These are phyloP conservation scores for Phoxinus dragarum DNA, from an alignment of 2,797 vertebrate species.

Conservation along the genomic window DNA sequence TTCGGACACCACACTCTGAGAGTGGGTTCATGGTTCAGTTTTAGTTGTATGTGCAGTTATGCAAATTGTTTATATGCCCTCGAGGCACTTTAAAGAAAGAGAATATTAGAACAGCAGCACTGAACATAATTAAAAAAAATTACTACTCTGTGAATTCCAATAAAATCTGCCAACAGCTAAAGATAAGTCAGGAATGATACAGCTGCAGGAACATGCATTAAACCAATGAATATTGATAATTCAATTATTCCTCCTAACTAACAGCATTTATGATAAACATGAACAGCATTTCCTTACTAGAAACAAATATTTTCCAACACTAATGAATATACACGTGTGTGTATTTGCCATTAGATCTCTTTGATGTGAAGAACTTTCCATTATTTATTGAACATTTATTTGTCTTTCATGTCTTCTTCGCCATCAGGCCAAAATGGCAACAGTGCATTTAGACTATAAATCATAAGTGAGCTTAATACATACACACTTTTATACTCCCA, in stretches of 20 bases:
- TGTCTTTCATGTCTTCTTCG: not conserved
- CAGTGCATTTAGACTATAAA: slow-evolving; percentile 5
- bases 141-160: not conserved
- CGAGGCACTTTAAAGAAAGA: not conserved
- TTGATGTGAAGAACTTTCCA: slow-evolving; percentile 8
- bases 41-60: slow-evolving; percentile 1
- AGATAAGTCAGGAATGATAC: slow-evolving; percentile 66
- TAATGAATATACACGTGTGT: not conserved
- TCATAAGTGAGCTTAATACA: slow-evolving; percentile 23
- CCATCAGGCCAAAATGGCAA: not conserved
- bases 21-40: slow-evolving; percentile 2
- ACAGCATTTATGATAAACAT: slow-evolving; percentile 15
- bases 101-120: not conserved
- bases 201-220: slow-evolving; percentile 56
- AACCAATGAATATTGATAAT: not conserved
- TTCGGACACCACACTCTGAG: not conserved
- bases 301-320: not conserved
- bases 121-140: not conserved
- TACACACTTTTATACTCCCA: slow-evolving; percentile 36
- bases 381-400: slow-evolving; percentile 10
- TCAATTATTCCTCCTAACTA: not conserved
- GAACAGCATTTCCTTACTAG: slow-evolving; percentile 3
- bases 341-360: slow-evolving; percentile 2
- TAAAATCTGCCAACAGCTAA: slow-evolving; percentile 8
- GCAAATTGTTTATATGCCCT: slow-evolving; percentile 24